phyloP scores from a whole-genome alignment of 2,797 vertebrate genomes.

The Coilia nasus region DNA sequence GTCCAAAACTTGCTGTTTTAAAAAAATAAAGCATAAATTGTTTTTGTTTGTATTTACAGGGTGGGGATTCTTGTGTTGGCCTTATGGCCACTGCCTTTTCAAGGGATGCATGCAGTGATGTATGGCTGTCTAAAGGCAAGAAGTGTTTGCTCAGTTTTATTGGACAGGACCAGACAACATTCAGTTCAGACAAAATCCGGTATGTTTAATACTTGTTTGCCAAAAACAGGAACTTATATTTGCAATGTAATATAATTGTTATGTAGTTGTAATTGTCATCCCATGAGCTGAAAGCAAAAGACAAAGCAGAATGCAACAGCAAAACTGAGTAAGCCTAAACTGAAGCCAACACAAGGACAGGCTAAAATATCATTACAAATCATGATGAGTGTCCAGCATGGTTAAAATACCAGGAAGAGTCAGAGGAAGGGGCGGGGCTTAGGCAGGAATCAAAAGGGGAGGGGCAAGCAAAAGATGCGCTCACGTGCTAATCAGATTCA shows the following conservation, averaged over 20 bases:
- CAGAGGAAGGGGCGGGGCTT: slow-evolving; percentile 65
- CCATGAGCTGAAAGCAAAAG: slow-evolving; percentile 68
- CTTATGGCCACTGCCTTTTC: neutral
- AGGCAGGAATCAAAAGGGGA: slow-evolving; percentile 33
- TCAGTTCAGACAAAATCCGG: slow-evolving; percentile 22
- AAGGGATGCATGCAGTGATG: neutral
- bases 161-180: slow-evolving; percentile 26
- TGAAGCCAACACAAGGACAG: slow-evolving; percentile 35
- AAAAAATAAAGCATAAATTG: too few relatives aligned
- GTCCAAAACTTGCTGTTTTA: too few relatives aligned
- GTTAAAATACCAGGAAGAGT: slow-evolving; percentile 52
- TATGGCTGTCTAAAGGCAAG: neutral
- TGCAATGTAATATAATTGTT: slow-evolving; percentile 46
- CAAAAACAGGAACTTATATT: slow-evolving; percentile 37
- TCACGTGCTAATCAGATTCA: slow-evolving; percentile 20
- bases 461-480: slow-evolving; percentile 16
- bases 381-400: slow-evolving; percentile 55
- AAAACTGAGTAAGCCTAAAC: slow-evolving; percentile 52
- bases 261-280: slow-evolving; percentile 71
- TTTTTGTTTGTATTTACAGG: neutral
- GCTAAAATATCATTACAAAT: slow-evolving; percentile 21
- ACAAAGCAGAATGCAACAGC: slow-evolving; percentile 59
- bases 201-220: slow-evolving; percentile 45
- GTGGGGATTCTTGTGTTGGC: neutral
- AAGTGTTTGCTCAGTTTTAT: slow-evolving; percentile 7